These are phyloP conservation scores for Trachymyrmex septentrionalis DNA, from an alignment of 1,140 invertebrate species.

Conservation along the genomic window DNA sequence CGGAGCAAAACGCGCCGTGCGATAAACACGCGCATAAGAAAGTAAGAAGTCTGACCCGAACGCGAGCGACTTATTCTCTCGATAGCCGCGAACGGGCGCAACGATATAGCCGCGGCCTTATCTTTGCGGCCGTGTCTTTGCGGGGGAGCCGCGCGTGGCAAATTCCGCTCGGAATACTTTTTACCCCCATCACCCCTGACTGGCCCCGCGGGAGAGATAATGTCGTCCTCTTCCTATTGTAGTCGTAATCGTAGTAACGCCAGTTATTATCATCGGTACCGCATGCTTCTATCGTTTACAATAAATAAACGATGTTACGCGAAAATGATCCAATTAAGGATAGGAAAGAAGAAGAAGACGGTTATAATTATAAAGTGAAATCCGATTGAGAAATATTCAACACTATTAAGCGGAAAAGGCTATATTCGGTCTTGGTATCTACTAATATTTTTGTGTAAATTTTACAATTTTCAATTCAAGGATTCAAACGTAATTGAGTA, in stretches of 20 bases:
- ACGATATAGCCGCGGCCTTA: conserved; percentile 58
- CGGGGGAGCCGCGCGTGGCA: conserved; percentile 69
- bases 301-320: not conserved
- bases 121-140: conserved; percentile 65
- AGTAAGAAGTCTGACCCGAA: conserved; percentile 68
- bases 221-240: not conserved
- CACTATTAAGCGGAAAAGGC: too few species aligned
- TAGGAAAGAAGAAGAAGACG: not conserved
- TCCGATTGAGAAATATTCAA: too few species aligned
- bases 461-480: too few species aligned
- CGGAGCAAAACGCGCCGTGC: conserved; percentile 14
- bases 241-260: conserved; percentile 18
- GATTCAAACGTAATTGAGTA: not conserved
- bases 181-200: conserved; percentile 28
- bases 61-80: conserved; percentile 40
- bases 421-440: too few species aligned
- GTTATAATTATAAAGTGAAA: not conserved
- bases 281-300: not conserved
- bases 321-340: not conserved
- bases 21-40: conserved; percentile 49
- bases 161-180: conserved; percentile 72
- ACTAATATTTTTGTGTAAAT: too few species aligned
- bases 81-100: conserved; percentile 56
- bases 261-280: not conserved
- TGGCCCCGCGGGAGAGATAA: not conserved